Evolutionary conservation across 1,140 invertebrate genomes (phyloP).

Genomic region (Trachelipus rathkii): DNA sequence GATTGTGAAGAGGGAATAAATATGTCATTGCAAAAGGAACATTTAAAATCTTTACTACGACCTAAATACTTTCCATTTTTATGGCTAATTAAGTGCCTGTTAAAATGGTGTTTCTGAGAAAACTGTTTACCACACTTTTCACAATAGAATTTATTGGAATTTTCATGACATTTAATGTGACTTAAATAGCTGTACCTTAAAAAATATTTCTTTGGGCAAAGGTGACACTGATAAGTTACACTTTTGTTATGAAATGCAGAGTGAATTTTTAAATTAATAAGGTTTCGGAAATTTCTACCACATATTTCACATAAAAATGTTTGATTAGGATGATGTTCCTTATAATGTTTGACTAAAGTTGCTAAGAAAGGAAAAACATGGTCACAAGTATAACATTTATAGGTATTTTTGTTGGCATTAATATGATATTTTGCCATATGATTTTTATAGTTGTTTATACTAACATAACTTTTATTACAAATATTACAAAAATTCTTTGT

Average conservation of each 20-base stretch:
- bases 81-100: neutral
- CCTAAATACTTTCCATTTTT: neutral
- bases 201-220: neutral
- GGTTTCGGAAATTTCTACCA: neutral
- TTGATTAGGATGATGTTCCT: neutral
- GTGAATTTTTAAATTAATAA: slow-evolving; percentile 3
- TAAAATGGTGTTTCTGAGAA: neutral
- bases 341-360: neutral
- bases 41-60: neutral
- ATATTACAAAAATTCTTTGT: neutral
- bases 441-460: neutral
- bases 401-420: neutral
- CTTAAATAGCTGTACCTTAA: slow-evolving; percentile 2
- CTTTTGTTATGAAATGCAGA: neutral
- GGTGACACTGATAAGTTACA: neutral
- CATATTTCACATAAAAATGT: neutral
- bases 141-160: neutral
- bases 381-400: neutral
- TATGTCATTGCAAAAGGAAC: neutral
- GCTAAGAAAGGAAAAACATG: neutral
- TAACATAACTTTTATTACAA: neutral
- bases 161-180: neutral
- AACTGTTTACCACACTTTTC: neutral
- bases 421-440: neutral
- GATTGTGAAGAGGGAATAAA: neutral